These are phyloP conservation scores for Gymnodraco acuticeps DNA, from an alignment of 2,797 vertebrate genomes.

Conservation along the genomic window DNA sequence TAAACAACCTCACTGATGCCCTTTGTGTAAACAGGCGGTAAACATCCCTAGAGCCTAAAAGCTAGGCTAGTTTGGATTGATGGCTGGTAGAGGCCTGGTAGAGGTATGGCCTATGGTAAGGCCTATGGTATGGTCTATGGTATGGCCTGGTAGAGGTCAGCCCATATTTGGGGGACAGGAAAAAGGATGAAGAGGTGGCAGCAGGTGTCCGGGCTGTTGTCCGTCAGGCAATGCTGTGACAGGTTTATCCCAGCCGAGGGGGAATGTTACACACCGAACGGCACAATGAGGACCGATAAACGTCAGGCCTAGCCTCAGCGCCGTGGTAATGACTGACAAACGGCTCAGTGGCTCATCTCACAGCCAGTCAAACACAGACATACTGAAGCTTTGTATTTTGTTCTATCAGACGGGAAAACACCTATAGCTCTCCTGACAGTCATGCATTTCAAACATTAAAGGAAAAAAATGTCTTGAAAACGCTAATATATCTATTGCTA, in stretches of 20 bases:
- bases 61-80: constrained; percentile 36
- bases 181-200: constrained; percentile 16
- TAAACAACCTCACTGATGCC: constrained; percentile 31
- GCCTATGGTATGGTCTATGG: too few species aligned
- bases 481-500: neutral
- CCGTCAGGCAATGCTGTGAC: constrained; percentile 64
- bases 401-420: constrained; percentile 31
- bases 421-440: constrained; percentile 16
- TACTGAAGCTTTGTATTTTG: constrained; percentile 39
- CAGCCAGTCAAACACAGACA: constrained; percentile 51
- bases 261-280: constrained; percentile 55
- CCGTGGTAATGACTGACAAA: constrained; percentile 71
- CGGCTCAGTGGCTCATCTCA: constrained; percentile 58
- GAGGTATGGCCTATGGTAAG: neutral
- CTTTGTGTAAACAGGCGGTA: constrained; percentile 8
- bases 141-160: constrained; percentile 26
- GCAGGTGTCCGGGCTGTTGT: constrained; percentile 43
- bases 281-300: constrained; percentile 72
- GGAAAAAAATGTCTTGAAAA: neutral
- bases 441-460: neutral
- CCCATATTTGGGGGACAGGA: constrained; percentile 20
- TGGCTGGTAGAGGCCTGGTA: constrained; percentile 25
- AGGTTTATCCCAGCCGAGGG: constrained; percentile 71
- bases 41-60: constrained; percentile 28
- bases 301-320: constrained; percentile 53